Conservation (phyloP, 1,140 invertebrate species). For the Drosophila jambulina region DNA sequence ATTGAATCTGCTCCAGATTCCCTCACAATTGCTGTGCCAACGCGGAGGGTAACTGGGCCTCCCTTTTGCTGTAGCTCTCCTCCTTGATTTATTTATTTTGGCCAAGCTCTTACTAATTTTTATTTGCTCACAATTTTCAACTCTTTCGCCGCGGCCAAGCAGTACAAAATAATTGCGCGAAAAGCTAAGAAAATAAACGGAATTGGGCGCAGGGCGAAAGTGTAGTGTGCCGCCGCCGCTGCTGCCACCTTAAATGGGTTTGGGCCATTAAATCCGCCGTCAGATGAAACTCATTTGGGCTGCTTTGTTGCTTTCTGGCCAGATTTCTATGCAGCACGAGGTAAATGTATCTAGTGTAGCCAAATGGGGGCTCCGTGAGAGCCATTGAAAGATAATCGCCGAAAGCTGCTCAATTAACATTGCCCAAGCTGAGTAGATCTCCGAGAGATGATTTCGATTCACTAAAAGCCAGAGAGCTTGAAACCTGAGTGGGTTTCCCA, state of each 20-base stretch:
- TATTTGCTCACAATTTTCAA: slow-evolving; percentile 55
- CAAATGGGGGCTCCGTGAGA: slow-evolving; percentile 55
- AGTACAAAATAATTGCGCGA: slow-evolving; percentile 52
- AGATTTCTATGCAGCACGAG: slow-evolving; percentile 32
- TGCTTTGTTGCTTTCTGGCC: slow-evolving; percentile 44
- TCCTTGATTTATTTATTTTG: slow-evolving; percentile 40
- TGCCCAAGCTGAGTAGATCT: slow-evolving; percentile 29
- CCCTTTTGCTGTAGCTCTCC: slow-evolving; percentile 6
- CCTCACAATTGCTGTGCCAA: slow-evolving; percentile 65
- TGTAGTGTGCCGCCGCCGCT: slow-evolving; percentile 42
- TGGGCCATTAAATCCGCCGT: slow-evolving; percentile 51
- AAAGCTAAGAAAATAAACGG: slow-evolving; percentile 43
- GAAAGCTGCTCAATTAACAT: slow-evolving; percentile 55
- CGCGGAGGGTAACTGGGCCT: slow-evolving; percentile 1
- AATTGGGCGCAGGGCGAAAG: slow-evolving; percentile 66
- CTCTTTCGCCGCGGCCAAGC: slow-evolving; percentile 27
- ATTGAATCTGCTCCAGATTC: slow-evolving; percentile 78
- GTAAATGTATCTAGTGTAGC: slow-evolving; percentile 12
- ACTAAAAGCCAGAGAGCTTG: not conserved
- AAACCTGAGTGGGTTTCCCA: slow-evolving; percentile 4
- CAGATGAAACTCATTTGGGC: slow-evolving; percentile 57
- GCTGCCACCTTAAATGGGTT: slow-evolving; percentile 45
- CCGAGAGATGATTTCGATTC: slow-evolving; percentile 19
- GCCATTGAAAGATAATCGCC: slow-evolving; percentile 53
- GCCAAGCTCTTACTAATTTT: slow-evolving; percentile 49